A percentile compares a stretch with the other conserved stretches of the same genome.
Conservation (phyloP, 2,113 vertebrate species). For the Columbina picui region DNA sequence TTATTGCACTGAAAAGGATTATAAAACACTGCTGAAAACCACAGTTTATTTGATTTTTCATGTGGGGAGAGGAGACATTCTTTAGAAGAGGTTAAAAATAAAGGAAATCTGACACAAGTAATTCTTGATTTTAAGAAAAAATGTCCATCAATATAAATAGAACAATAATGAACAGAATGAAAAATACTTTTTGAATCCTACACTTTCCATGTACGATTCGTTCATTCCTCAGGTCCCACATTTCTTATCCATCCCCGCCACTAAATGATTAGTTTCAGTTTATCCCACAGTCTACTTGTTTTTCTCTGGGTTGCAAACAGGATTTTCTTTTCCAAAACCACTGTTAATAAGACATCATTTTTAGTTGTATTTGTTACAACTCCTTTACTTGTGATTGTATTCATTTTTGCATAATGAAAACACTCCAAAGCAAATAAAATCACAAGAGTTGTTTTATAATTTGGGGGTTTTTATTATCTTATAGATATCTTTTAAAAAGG, state of each 20-base stretch:
- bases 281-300: background rate
- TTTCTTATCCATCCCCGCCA: background rate
- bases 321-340: background rate
- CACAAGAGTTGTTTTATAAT: background rate
- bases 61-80: background rate
- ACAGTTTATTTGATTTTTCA: background rate
- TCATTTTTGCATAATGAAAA: background rate
- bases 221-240: background rate
- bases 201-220: background rate
- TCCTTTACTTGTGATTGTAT: background rate
- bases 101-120: background rate
- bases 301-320: background rate
- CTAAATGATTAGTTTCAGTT: background rate
- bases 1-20: background rate
- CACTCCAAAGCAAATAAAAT: background rate
- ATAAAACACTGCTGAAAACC: background rate
- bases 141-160: background rate
- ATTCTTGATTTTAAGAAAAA: background rate
- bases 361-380: background rate
- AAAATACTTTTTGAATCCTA: background rate
- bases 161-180: background rate
- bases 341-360: background rate
- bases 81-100: background rate
- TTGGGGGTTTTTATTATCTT: background rate
- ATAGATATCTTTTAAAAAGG: background rate